Percentiles rank a stretch among this genome's conserved stretches.
phyloP scores from a whole-genome alignment of 2,797 vertebrate genomes.

The Clarias laeviceps region DNA sequence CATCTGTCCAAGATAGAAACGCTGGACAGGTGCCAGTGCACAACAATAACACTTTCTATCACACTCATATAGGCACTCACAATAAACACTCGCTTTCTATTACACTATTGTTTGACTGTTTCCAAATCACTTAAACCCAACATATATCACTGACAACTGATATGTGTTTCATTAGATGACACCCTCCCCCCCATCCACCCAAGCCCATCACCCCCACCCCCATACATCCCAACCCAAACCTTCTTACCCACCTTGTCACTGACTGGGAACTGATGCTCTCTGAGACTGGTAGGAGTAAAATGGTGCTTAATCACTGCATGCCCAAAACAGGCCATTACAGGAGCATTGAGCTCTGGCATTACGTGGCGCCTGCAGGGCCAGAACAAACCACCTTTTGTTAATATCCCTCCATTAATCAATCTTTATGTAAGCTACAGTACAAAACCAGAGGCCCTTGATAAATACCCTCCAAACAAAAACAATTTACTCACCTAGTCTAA shows the following conservation, averaged over 20 bases:
- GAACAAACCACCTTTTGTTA: conserved; percentile 77
- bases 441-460: conserved; percentile 67
- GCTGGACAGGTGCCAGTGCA: conserved; percentile 59
- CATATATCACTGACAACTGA: conserved; percentile 11
- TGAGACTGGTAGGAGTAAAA: conserved; percentile 67
- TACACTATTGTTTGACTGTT: not conserved
- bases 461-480: conserved; percentile 76
- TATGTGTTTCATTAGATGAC: not conserved
- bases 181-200: not conserved
- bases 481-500: conserved; percentile 76
- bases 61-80: conserved; percentile 17
- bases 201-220: too few species aligned
- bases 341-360: conserved; percentile 68
- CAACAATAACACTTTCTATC: conserved; percentile 51
- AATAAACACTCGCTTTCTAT: not conserved
- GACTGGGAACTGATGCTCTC: conserved; percentile 72
- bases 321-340: conserved; percentile 77
- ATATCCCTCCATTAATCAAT: conserved; percentile 78
- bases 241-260: conserved; percentile 51
- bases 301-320: conserved; percentile 77
- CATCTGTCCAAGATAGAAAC: conserved; percentile 57
- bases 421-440: conserved; percentile 70
- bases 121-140: conserved; percentile 12
- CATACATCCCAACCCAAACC: not conserved
- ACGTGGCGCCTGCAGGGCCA: conserved; percentile 67